Conservation (phyloP, 2,113 vertebrate species). For the Hyaena hyaena region DNA sequence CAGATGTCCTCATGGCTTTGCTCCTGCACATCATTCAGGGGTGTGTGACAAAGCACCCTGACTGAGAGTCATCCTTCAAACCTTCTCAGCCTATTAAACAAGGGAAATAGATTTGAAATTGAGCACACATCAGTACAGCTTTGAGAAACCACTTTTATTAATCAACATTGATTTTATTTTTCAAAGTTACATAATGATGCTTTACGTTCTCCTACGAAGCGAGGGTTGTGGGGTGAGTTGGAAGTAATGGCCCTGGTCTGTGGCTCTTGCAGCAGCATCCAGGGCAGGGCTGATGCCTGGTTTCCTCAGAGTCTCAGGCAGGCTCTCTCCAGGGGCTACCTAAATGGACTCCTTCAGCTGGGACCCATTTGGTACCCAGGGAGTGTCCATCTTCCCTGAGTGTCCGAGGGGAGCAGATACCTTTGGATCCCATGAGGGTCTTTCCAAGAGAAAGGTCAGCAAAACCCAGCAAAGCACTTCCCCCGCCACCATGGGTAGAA, state of each 20-base stretch:
- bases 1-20: neutral
- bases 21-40: neutral
- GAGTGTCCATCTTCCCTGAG: neutral
- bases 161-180: conserved; percentile 76
- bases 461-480: neutral
- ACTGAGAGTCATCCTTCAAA: conserved; percentile 54
- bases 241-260: conserved; percentile 56
- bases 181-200: conserved; percentile 58
- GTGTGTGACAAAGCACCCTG: conserved; percentile 51
- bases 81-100: conserved; percentile 80
- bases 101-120: conserved; percentile 80
- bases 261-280: neutral
- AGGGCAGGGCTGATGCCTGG: conserved; percentile 7
- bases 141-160: conserved; percentile 83
- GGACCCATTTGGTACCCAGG: neutral
- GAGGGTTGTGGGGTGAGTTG: conserved; percentile 32
- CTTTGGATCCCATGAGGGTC: neutral
- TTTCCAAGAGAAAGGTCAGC: neutral
- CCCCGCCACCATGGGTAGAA: neutral
- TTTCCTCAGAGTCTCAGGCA: conserved; percentile 59
- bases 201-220: conserved; percentile 69
- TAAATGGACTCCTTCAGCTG: conserved; percentile 22
- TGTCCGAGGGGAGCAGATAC: neutral
- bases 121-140: conserved; percentile 58
- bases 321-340: conserved; percentile 14